Evolutionary conservation across 2,797 vertebrate species (phyloP), one percentile per base, ranked within the genome.

Genomic region (Melanotaenia maccullochi): DNA sequence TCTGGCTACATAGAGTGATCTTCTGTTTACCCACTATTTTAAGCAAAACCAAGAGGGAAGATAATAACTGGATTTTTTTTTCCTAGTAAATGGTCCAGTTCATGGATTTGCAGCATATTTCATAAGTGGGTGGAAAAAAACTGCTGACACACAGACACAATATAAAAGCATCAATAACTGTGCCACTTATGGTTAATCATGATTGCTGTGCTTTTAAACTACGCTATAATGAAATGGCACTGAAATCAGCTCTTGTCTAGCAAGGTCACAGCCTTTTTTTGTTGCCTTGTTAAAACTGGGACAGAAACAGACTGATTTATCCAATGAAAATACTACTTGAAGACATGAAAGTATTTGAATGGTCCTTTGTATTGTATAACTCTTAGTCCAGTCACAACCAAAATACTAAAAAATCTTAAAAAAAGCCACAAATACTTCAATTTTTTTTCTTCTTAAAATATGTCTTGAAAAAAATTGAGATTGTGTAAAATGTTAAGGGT

Each of bases 171-270:
- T 76, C 68, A 80, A 68, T 62, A 83, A 83, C 78, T 73, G 51
- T 36, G 62, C 68, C 67, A 68, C 68, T 89, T 81, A 85, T 71
- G 65, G 73, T 73, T 78, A 82, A 88, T 88, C 71, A 81, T 83
- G 38, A 76, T 75, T 76, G 22, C 66, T 77, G 70, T 64, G 58
- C 47, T 79, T 63, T 78, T 80, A 75, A 84, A 85, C 42, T 79
- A 59, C n/a, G n/a, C 32, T 68, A 75, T 47, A 84, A 72, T 72
- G 71, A 75, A 78, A 52, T 35, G 0, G 44, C 54, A 68, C 30
- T 78, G 68, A 54, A 71, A 78, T 70, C 62, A 83, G 85, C 61
- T 66, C 54, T 73, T 75, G 63, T 56, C 49, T 74, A 16, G 35
- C 70, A 63, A 38, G 66, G 61, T 57, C 30, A 69, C 54, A 25